These are phyloP conservation scores for Cyprinus carpio DNA, from an alignment of 2,113 vertebrate species.

Conservation along the genomic window DNA sequence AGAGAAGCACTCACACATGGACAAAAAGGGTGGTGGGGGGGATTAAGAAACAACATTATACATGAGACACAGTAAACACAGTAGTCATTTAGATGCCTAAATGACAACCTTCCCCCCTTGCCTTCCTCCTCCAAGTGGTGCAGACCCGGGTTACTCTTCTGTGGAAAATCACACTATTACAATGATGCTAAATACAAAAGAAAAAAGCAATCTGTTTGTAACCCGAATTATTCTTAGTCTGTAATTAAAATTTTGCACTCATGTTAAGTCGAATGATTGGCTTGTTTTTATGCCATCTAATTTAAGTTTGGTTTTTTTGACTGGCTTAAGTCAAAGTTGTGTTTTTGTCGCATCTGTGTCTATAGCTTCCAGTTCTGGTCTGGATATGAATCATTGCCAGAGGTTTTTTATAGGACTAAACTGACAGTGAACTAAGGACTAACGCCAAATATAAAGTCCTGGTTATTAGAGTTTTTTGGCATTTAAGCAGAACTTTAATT, in stretches of 20 bases:
- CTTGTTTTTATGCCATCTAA: no score
- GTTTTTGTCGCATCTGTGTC: no score
- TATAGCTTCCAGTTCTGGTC: no score
- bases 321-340: no score
- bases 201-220: neutral
- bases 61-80: neutral
- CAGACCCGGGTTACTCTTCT: neutral
- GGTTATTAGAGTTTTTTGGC: neutral
- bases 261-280: neutral
- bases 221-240: neutral
- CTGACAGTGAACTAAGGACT: slow-evolving; percentile 3
- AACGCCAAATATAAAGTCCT: slow-evolving; percentile 26
- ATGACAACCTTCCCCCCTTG: neutral
- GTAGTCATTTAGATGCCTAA: neutral
- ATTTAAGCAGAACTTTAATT: slow-evolving; percentile 12
- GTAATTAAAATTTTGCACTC: neutral
- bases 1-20: neutral
- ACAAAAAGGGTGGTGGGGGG: neutral
- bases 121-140: neutral
- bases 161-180: no score
- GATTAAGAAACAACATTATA: neutral
- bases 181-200: neutral
- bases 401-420: slow-evolving; percentile 22
- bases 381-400: slow-evolving; percentile 38
- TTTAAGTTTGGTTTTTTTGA: no score